These are phyloP conservation scores for Muscina levida DNA, from an alignment of 2,888 invertebrate genomes.

Conservation along the genomic window DNA sequence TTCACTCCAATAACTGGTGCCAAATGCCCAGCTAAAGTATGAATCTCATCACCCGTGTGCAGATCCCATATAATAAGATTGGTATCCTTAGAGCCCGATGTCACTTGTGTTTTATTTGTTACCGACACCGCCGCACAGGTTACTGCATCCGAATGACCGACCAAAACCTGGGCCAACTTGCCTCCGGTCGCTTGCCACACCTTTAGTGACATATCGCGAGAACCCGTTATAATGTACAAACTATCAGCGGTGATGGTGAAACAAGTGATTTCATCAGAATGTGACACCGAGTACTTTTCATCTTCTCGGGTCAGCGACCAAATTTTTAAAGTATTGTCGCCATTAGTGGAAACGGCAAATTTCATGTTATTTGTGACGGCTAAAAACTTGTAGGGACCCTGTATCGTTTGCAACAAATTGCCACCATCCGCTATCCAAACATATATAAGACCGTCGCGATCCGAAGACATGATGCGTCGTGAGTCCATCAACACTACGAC, in stretches of 20 bases:
- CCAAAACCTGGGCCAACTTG: slow-evolving; percentile 93
- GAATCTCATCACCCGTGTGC: slow-evolving; percentile 90
- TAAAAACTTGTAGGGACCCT: slow-evolving; percentile 85
- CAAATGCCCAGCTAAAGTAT: slow-evolving; percentile 89
- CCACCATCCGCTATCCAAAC: slow-evolving; percentile 93
- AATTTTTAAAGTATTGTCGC: slow-evolving; percentile 87
- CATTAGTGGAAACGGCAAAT: slow-evolving; percentile 84
- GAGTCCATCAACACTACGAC: slow-evolving; percentile 90
- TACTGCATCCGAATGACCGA: slow-evolving; percentile 93
- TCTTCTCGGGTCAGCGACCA: slow-evolving; percentile 89
- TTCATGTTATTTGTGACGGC: slow-evolving; percentile 88
- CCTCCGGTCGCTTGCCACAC: slow-evolving; percentile 95
- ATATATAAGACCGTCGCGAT: slow-evolving; percentile 86
- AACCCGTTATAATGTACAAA: slow-evolving; percentile 90
- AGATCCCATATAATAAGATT: slow-evolving; percentile 94
- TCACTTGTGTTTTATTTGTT: slow-evolving; percentile 90
- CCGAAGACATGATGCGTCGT: slow-evolving; percentile 89
- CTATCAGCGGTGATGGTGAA: slow-evolving; percentile 91
- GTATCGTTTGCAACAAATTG: slow-evolving; percentile 87
- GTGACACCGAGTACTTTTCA: slow-evolving; percentile 88
- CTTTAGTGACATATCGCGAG: slow-evolving; percentile 94
- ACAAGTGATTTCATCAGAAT: slow-evolving; percentile 91
- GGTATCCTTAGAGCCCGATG: slow-evolving; percentile 91
- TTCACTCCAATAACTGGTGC: slow-evolving; percentile 91
- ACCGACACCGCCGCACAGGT: slow-evolving; percentile 92